Evolutionary conservation across 1,140 invertebrate species (phyloP).

Genomic region (Drosophila grimshawi): DNA sequence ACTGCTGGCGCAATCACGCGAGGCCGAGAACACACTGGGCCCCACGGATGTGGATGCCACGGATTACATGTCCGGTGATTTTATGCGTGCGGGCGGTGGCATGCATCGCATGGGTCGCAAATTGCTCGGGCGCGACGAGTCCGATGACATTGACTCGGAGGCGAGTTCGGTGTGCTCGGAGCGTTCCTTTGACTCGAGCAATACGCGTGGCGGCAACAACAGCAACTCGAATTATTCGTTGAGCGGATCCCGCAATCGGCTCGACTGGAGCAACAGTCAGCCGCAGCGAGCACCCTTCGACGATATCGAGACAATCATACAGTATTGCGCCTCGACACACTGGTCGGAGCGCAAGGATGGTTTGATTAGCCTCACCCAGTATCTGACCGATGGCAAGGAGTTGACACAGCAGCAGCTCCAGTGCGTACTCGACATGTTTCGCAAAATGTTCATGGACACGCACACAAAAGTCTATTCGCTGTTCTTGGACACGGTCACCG

Average conservation of each 20-base stretch:
- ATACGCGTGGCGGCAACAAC: conserved; percentile 76
- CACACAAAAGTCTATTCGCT: conserved; percentile 97
- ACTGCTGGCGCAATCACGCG: conserved; percentile 94
- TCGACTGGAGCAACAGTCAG: conserved; percentile 85
- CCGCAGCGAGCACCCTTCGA: conserved; percentile 85
- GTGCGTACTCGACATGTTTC: conserved; percentile 90
- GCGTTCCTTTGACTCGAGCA: conserved; percentile 93
- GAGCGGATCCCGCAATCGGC: conserved; percentile 91
- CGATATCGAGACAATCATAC: conserved; percentile 95
- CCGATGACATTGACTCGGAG: conserved; percentile 95
- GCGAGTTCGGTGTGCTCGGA: conserved; percentile 98
- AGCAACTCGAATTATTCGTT: conserved; percentile 87
- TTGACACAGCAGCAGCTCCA: conserved; percentile 79
- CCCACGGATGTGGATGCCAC: conserved; percentile 86
- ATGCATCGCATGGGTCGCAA: conserved; percentile 72
- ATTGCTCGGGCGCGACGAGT: conserved; percentile 87
- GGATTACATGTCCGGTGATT: conserved; percentile 62
- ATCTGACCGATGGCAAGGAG: conserved; percentile 81
- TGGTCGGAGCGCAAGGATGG: conserved; percentile 98
- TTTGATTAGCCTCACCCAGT: conserved; percentile 89
- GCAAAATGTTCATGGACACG: conserved; percentile 98
- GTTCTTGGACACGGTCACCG: conserved; percentile 96
- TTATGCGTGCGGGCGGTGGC: conserved; percentile 68
- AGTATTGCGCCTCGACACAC: conserved; percentile 93
- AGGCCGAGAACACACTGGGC: conserved; percentile 93